A percentile compares a stretch with the other conserved stretches of the same genome.
Evolutionary conservation across 1,140 invertebrate species (phyloP).

Genomic region (Bilobella aurantiaca): DNA sequence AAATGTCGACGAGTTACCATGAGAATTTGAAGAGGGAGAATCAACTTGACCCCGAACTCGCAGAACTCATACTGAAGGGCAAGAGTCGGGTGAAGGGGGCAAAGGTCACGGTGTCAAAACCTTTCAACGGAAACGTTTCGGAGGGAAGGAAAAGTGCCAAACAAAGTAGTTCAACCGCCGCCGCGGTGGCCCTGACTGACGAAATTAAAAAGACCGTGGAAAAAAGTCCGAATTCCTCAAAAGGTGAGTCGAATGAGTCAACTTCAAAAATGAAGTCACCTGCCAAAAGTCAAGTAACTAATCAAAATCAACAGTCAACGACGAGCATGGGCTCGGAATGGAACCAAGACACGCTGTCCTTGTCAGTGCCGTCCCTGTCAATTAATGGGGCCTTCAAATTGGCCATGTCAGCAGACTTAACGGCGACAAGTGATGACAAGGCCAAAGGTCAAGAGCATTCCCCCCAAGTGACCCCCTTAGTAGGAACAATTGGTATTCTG

Average conservation of each 20-base stretch:
- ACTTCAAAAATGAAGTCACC: neutral
- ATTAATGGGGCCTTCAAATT: constrained; percentile 4
- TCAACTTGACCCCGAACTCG: constrained; percentile 22
- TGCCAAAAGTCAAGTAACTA: neutral
- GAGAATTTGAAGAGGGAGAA: constrained; percentile 8
- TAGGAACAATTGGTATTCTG: too few species aligned
- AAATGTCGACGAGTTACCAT: constrained; percentile 16
- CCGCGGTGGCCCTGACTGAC: too few species aligned
- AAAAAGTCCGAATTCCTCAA: neutral
- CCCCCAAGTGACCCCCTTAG: neutral
- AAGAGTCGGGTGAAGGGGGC: neutral
- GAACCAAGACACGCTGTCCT: neutral
- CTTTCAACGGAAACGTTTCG: neutral
- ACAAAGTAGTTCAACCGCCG: too few species aligned
- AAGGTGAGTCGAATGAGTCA: neutral
- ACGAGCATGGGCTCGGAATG: constrained; percentile 5
- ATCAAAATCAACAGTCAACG: neutral
- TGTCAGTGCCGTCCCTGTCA: constrained; percentile 4
- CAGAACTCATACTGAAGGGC: constrained; percentile 23
- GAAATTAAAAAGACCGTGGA: neutral
- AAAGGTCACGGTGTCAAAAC: neutral
- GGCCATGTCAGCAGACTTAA: neutral
- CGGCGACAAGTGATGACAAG: neutral
- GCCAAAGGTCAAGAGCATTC: neutral
- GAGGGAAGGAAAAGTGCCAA: neutral